A percentile compares a stretch with the other conserved stretches of the same genome.
These are phyloP conservation scores for Notamacropus eugenii DNA, from an alignment of 2,797 vertebrate species.

Conservation along the genomic window DNA sequence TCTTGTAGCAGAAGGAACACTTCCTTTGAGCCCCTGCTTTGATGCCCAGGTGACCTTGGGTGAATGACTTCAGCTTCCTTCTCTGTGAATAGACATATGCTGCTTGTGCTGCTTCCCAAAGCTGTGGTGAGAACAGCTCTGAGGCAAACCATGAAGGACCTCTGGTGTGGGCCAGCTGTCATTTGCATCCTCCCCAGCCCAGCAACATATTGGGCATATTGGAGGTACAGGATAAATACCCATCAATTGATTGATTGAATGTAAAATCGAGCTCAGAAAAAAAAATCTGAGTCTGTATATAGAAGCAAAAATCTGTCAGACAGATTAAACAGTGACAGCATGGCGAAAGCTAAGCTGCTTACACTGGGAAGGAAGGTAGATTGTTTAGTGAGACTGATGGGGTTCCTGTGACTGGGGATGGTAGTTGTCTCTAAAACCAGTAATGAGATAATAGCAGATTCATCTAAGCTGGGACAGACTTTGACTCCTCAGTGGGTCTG, in stretches of 20 bases:
- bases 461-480: neutral
- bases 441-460: neutral
- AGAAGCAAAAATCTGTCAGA: neutral
- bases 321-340: neutral
- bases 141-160: neutral
- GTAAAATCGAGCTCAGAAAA: neutral
- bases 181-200: neutral
- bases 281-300: neutral
- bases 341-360: neutral
- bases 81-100: neutral
- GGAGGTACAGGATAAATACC: neutral
- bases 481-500: neutral
- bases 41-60: neutral
- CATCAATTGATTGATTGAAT: neutral
- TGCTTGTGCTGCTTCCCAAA: neutral
- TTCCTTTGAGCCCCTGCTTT: neutral
- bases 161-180: neutral
- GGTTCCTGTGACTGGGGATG: neutral
- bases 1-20: neutral
- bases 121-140: neutral
- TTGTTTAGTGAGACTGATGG: neutral
- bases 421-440: neutral
- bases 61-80: neutral
- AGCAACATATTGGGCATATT: neutral
- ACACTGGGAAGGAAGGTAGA: neutral